Conservation (phyloP, 2,888 invertebrate genomes). For the Polydrusus cervinus region DNA sequence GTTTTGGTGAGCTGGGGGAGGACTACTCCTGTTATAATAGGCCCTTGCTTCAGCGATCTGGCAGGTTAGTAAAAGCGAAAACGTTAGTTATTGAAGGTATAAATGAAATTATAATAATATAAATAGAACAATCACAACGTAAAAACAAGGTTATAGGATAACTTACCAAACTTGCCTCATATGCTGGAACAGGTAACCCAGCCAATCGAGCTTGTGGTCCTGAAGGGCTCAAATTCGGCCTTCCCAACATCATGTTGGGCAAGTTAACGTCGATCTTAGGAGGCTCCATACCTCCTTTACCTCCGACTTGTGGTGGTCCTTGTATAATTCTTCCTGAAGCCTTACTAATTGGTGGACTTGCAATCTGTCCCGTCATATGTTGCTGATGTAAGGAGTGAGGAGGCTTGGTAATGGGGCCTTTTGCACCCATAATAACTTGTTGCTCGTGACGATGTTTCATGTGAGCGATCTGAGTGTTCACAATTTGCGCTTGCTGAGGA, state of each 20-base stretch:
- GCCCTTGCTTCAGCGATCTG: conserved; percentile 63
- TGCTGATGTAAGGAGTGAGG: conserved; percentile 63
- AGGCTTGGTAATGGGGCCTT: conserved; percentile 62
- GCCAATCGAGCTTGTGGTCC: conserved; percentile 74
- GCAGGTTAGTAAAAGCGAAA: conserved; percentile 32
- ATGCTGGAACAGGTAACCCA: conserved; percentile 76
- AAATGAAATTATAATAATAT: background rate
- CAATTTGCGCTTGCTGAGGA: conserved; percentile 56
- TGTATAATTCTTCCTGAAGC: conserved; percentile 71
- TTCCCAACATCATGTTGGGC: conserved; percentile 74
- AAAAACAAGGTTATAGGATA: background rate
- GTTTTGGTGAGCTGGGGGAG: conserved; percentile 90
- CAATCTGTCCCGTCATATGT: conserved; percentile 73
- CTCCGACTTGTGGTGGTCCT: conserved; percentile 73
- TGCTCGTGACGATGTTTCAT: conserved; percentile 66
- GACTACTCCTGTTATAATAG: conserved; percentile 73
- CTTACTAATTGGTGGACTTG: conserved; percentile 69
- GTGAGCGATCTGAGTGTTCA: conserved; percentile 71
- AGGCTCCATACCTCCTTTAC: conserved; percentile 72
- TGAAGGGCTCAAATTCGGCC: conserved; percentile 70
- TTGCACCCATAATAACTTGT: conserved; percentile 67
- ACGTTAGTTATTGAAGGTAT: conserved; percentile 21
- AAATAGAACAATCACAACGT: background rate
- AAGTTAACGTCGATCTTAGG: conserved; percentile 75
- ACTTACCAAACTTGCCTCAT: conserved; percentile 83